These are phyloP conservation scores for Mnemiopsis leidyi DNA, from an alignment of 37 sponge, comb jelly and placozoan species.

Conservation along the genomic window DNA sequence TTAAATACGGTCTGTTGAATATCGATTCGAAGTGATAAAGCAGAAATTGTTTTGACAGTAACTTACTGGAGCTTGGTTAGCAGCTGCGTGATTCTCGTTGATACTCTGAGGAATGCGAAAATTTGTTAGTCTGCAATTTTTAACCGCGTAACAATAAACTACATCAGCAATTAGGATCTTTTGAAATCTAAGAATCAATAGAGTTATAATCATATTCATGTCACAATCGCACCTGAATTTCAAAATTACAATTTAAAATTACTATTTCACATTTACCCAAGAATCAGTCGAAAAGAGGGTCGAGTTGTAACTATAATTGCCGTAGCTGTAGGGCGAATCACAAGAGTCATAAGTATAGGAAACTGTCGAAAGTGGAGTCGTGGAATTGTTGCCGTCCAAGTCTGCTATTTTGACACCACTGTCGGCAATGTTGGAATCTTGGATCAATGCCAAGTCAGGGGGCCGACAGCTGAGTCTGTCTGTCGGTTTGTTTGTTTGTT, in stretches of 20 bases:
- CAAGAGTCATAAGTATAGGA: background rate
- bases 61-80: background rate
- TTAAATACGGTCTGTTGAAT: too few relatives aligned
- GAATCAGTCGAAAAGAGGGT: background rate
- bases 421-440: background rate
- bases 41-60: too few relatives aligned
- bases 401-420: background rate
- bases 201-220: too few relatives aligned
- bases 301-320: background rate
- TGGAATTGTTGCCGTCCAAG: background rate
- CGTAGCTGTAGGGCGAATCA: background rate
- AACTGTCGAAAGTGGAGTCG: background rate
- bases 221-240: too few relatives aligned
- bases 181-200: too few relatives aligned
- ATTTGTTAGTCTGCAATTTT: background rate
- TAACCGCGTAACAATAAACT: too few relatives aligned
- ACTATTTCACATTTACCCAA: too few relatives aligned
- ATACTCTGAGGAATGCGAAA: background rate
- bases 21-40: too few relatives aligned
- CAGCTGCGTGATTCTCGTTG: slow-evolving; percentile 7
- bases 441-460: background rate
- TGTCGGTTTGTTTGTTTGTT: background rate
- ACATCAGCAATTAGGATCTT: too few relatives aligned
- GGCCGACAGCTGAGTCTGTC: background rate
- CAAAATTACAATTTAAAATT: too few relatives aligned